Percentiles rank a stretch among this genome's conserved stretches.
These are phyloP conservation scores for Xestoiulus laeticollis DNA, from an alignment of 2,888 invertebrate species.

Conservation along the genomic window DNA sequence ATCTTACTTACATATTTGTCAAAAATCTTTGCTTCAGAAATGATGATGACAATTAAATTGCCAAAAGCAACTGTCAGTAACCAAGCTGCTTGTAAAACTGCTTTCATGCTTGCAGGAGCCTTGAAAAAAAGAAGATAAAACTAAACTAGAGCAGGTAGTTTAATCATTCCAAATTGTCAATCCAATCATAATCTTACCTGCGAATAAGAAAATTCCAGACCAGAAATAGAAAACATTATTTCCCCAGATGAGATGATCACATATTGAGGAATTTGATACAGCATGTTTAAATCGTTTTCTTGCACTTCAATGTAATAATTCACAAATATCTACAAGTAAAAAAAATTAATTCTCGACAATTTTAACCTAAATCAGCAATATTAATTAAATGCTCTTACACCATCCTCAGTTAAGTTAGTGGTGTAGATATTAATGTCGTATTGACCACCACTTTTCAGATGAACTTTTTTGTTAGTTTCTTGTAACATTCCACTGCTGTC, in stretches of 20 bases:
- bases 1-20: conserved; percentile 74
- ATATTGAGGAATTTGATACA: conserved; percentile 92
- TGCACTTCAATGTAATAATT: conserved; percentile 32
- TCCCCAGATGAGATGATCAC: conserved; percentile 91
- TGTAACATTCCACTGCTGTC: not conserved
- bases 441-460: not conserved
- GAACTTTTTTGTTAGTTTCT: not conserved
- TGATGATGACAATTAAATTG: conserved; percentile 88
- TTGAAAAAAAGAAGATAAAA: not conserved
- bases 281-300: conserved; percentile 79
- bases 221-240: conserved; percentile 95
- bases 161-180: too few species aligned
- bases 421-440: not conserved
- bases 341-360: not conserved
- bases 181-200: conserved; percentile 69
- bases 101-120: conserved; percentile 93
- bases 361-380: not conserved
- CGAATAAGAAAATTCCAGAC: conserved; percentile 93
- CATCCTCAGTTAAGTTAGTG: not conserved
- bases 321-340: not conserved
- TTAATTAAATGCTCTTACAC: not conserved
- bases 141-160: not conserved
- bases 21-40: conserved; percentile 81
- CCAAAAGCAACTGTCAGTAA: conserved; percentile 92
- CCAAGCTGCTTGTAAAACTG: conserved; percentile 91